Evolutionary conservation across 1,140 invertebrate species (phyloP).

Genomic region (Lepidurus arcticus): DNA sequence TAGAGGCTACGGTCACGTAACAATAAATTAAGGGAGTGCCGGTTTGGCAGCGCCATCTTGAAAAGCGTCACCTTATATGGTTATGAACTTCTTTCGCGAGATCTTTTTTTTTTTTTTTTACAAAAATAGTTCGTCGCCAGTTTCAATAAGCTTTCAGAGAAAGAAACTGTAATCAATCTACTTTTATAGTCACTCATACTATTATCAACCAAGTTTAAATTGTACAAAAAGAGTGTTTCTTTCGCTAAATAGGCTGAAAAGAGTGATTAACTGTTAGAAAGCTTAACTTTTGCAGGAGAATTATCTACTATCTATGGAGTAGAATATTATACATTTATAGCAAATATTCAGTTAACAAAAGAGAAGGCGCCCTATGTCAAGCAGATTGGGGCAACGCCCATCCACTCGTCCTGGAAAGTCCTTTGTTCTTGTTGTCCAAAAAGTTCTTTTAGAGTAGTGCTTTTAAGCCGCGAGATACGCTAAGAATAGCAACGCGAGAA

Average conservation of each 20-base stretch:
- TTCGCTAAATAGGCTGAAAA: too few species aligned
- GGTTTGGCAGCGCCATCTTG: not conserved
- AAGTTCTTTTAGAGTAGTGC: not conserved
- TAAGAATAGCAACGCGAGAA: not conserved
- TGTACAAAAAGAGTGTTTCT: too few species aligned
- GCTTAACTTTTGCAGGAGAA: too few species aligned
- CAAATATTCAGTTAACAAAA: too few species aligned
- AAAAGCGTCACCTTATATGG: not conserved
- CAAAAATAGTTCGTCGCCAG: not conserved
- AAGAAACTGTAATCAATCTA: not conserved
- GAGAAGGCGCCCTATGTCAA: too few species aligned
- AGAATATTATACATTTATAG: too few species aligned
- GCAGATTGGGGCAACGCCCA: not conserved
- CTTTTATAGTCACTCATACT: too few species aligned
- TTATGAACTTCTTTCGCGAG: not conserved
- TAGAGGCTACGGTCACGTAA: not conserved
- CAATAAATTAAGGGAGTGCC: not conserved
- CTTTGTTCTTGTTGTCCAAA: not conserved
- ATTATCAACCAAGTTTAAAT: too few species aligned
- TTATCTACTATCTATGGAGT: too few species aligned
- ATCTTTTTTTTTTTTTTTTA: not conserved
- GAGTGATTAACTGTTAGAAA: too few species aligned
- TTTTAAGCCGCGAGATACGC: not conserved
- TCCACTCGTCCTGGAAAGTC: not conserved
- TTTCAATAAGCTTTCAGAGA: not conserved